Evolutionary conservation across 2,797 vertebrate genomes (phyloP), one percentile per base, ranked within the genome.

Genomic region (Bradypus variegatus): DNA sequence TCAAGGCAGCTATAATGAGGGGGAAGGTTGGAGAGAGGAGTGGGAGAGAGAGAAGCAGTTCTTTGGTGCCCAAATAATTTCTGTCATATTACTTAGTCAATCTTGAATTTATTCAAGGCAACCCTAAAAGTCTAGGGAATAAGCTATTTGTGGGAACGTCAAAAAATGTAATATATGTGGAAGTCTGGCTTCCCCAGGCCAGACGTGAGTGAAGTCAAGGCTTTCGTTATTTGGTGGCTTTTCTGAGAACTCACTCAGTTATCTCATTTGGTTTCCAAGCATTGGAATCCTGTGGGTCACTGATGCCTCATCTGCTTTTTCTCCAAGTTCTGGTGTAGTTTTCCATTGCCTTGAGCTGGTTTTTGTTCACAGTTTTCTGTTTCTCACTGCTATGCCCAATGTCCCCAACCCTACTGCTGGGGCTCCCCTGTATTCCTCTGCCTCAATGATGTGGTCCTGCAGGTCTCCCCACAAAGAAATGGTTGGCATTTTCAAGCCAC

Each of bases 71-170:
- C 72, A 75, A 60, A 80, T 81, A 79, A 60, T 88, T 91, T 81
- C 91, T 85, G 64, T 88, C 89, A 8, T 23, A 36, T 86, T 72
- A 72, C 79, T 76, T 31, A 23, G 70, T 86, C 48, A 36, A 58
- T 60, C 65, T 90, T 76, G 36, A 73, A 62, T 92, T 70, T 88
- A 86, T 93, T 89, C 82, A 62, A 33, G 36, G 78, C 92, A 55
- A 77, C 38, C 69, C 41, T 75, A 18, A 50, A 58, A 76, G 85
- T 90, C 11, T 16, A 53, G 81, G 89, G 79, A 86, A 76, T 55
- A 65, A 86, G 58, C 36, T 80, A 41, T 86, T 67, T 19, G 45
- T 70, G 38, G 38, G 80, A 67, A 77, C 11, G 1, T 36, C 78
- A 83, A 88, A 41, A 72, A 58, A n/a, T 10, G 29, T 50, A 21